Evolutionary conservation across 2,797 vertebrate species (phyloP).

Genomic region (Harpia harpyja): DNA sequence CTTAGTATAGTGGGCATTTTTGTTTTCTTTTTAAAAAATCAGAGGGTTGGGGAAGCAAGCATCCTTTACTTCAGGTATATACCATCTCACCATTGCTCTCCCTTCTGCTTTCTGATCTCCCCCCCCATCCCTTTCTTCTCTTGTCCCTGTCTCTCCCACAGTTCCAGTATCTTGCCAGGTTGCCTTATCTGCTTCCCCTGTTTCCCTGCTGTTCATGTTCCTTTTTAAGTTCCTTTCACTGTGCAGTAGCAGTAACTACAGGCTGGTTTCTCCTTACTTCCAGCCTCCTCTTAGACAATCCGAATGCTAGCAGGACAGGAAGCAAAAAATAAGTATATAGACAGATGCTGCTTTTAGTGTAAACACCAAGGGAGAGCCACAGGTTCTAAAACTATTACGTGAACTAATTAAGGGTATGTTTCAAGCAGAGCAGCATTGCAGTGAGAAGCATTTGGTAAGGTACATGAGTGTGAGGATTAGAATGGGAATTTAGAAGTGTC

Average conservation of each 20-base stretch:
- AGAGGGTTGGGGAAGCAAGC: background rate
- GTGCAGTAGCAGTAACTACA: background rate
- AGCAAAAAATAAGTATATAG: background rate
- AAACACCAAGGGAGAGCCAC: background rate
- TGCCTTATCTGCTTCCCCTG: background rate
- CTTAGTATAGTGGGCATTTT: background rate
- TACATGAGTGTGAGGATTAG: background rate
- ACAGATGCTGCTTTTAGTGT: background rate
- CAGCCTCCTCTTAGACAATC: background rate
- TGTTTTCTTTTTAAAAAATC: background rate
- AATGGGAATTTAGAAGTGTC: background rate
- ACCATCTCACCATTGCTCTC: background rate
- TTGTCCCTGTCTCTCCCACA: background rate
- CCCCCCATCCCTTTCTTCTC: rapidly evolving
- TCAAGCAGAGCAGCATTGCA: background rate
- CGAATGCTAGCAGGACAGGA: background rate
- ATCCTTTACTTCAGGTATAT: background rate
- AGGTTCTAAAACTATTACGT: background rate
- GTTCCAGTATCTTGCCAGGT: background rate
- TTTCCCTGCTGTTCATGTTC: background rate
- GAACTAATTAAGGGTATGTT: background rate
- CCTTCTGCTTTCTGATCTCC: background rate
- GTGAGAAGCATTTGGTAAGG: background rate
- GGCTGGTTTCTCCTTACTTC: background rate
- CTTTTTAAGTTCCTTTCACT: background rate